These are phyloP conservation scores for Drosophila differens DNA, from an alignment of 2,888 invertebrate species.

Conservation along the genomic window DNA sequence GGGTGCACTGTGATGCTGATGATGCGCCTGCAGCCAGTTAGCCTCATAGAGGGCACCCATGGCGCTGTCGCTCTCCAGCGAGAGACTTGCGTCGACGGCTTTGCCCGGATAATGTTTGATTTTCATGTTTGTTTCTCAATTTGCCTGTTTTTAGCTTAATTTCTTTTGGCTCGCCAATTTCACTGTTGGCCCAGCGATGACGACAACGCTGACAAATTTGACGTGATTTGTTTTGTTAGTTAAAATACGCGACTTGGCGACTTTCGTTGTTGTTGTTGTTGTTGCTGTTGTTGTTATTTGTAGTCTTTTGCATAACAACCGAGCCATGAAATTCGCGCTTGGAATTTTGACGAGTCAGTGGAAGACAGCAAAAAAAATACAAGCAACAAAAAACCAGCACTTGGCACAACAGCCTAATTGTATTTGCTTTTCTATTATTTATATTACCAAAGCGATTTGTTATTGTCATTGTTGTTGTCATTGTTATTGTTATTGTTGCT, in stretches of 20 bases:
- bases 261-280: conserved; percentile 29
- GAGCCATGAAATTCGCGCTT: conserved; percentile 65
- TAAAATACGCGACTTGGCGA: conserved; percentile 34
- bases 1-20: conserved; percentile 41
- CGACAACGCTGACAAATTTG: conserved; percentile 37
- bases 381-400: background rate
- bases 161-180: conserved; percentile 50
- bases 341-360: conserved; percentile 77
- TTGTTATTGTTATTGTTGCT: conserved; percentile 18
- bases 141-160: conserved; percentile 10
- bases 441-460: conserved; percentile 57
- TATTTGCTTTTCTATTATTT: conserved; percentile 71
- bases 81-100: conserved; percentile 89
- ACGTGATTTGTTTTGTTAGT: conserved; percentile 67
- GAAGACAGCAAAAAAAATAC: conserved; percentile 1
- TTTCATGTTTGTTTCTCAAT: conserved; percentile 87
- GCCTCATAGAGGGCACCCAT: conserved; percentile 93
- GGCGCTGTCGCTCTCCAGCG: conserved; percentile 89
- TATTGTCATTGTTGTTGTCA: conserved; percentile 17
- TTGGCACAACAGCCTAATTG: conserved; percentile 54
- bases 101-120: conserved; percentile 94
- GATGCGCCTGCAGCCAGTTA: conserved; percentile 92
- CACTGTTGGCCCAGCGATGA: conserved; percentile 46
- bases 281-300: conserved; percentile 34
- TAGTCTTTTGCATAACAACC: conserved; percentile 73